Conservation (phyloP, 2,888 invertebrate genomes). For the Germaria angustata region DNA sequence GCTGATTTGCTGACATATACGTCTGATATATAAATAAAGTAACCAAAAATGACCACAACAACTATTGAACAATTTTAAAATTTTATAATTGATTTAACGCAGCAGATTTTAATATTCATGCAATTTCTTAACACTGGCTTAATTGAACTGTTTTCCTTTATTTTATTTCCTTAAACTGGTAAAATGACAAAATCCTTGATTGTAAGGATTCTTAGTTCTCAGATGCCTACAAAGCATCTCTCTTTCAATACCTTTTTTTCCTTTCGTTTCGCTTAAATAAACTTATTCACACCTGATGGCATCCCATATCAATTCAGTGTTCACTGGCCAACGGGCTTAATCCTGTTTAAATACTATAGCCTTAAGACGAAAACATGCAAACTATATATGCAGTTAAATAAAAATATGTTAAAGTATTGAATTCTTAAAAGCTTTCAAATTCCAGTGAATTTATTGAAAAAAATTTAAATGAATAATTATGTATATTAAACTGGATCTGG, state of each 20-base stretch:
- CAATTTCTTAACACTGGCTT: no score
- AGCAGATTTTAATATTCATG: no score
- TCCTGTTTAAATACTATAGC: slow-evolving; percentile 3
- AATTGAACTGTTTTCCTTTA: no score
- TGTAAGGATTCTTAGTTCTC: background rate
- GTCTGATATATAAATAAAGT: no score
- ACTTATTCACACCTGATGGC: slow-evolving; percentile 42
- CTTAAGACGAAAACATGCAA: background rate
- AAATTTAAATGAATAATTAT: no score
- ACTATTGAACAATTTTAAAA: no score
- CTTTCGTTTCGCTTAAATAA: slow-evolving; percentile 2
- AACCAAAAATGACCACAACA: no score
- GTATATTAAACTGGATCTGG: no score
- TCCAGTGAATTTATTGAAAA: background rate
- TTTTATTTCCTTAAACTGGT: background rate
- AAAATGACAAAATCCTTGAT: background rate
- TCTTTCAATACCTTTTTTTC: background rate
- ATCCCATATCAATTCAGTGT: slow-evolving; percentile 14
- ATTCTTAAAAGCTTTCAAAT: background rate
- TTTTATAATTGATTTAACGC: no score
- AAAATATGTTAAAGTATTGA: background rate
- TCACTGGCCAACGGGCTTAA: slow-evolving; percentile 17
- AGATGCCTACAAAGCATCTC: no score
- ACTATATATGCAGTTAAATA: background rate
- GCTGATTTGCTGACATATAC: no score